A percentile compares a stretch with the other conserved stretches of the same genome.
Conservation (phyloP, 2,113 vertebrate genomes). For the Falco punctatus region DNA sequence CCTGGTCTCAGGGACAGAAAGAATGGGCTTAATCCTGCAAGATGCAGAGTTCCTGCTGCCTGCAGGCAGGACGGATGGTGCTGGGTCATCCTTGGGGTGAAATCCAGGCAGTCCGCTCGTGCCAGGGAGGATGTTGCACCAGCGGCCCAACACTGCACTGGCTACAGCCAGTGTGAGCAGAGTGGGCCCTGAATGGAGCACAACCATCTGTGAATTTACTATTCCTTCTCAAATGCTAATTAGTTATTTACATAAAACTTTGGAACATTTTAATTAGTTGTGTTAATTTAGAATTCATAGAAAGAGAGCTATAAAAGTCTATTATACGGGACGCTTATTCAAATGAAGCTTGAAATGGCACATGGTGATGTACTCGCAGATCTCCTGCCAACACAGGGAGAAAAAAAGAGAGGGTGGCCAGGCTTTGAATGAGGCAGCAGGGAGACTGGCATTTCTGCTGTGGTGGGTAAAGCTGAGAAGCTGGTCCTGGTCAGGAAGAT, state of each 20-base stretch:
- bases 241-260: constrained; percentile 61
- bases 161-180: not conserved
- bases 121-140: not conserved
- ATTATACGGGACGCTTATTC: constrained; percentile 29
- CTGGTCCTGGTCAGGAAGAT: not conserved
- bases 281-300: constrained; percentile 56
- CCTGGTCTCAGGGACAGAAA: not conserved
- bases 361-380: constrained; percentile 7
- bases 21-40: not conserved
- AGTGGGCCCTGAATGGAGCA: not conserved
- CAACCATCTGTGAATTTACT: constrained; percentile 38
- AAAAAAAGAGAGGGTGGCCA: not conserved
- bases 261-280: constrained; percentile 66
- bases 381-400: constrained; percentile 1
- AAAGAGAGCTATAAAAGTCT: constrained; percentile 52
- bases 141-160: not conserved
- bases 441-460: not conserved
- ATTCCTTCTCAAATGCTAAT: constrained; percentile 49
- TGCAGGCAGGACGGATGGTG: not conserved
- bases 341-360: constrained; percentile 59
- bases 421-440: not conserved
- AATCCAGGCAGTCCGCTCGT: not conserved
- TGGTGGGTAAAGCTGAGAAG: not conserved
- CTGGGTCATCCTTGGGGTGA: not conserved
- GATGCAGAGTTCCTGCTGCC: not conserved